Base-by-base conservation (phyloP, 2,113 vertebrate species). In the Nycticryphes semicollaris region DNA sequence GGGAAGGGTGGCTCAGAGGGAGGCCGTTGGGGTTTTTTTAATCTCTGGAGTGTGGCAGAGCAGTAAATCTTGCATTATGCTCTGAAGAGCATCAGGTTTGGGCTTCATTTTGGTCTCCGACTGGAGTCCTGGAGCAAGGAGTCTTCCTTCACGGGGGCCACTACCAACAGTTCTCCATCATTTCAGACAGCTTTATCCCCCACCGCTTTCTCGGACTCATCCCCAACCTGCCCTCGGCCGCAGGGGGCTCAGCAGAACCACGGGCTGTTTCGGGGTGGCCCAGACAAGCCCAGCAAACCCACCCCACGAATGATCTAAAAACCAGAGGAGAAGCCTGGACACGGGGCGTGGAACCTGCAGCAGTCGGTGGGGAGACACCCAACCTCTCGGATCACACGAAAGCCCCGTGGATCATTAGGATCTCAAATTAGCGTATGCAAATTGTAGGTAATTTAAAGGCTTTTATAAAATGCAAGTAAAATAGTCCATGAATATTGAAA, bases 371-470 rank as follows among this genome's bases (percentile, higher is more conserved):
- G n/a, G 86, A 96, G 82, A 66, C 94, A 94, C 14, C 22, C 69
- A 93, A 37, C 81, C 92, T 93, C 93, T 90, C 68, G 39, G 59
- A 95, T 87, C 92, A 28, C 20, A 69, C 81, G 83, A 93, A 94
- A 95, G 59, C 74, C 95, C 95, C 27, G 62, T 19, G 88, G 88
- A 97, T 92, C 88, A 69, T 93, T 84, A 95, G 97, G 89, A 96
- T 97, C 92, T 87, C 90, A 74, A 97, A 91, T 78, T 95, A 90
- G 86, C 63, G 89, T 90, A 90, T 85, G 97, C 96, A 97, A 97
- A 96, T 92, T 30, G 87, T 35, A 92, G 93, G 93, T 93, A 92
- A 97, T 93, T 87, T 81, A 83, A 93, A 95, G 82, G 94, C 94
- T 75, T 94, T 94, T 93, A n/a, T 92, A 96, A 93, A 78, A 96